phyloP scores from a whole-genome alignment of 2,113 vertebrate species.

The Cryptotis parvus region DNA sequence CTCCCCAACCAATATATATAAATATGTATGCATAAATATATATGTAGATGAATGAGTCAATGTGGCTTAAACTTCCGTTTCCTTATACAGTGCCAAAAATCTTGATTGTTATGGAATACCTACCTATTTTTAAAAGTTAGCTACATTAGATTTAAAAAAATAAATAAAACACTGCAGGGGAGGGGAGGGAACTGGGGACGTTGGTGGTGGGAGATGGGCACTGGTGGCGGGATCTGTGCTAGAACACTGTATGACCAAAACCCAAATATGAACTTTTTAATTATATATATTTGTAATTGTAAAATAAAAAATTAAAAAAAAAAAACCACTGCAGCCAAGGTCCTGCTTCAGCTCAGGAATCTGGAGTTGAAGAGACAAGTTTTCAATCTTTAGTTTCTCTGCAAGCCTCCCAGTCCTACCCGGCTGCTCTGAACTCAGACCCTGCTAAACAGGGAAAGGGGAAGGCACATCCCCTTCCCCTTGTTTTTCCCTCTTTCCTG shows the following conservation, averaged over 20 bases:
- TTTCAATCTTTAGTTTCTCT: background rate
- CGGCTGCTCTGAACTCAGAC: too few relatives aligned
- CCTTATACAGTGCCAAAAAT: background rate
- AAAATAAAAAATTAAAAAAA: too few relatives aligned
- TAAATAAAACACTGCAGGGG: background rate
- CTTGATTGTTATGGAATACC: background rate
- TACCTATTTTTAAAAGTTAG: background rate
- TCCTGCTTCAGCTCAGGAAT: background rate
- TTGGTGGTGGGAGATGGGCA: too few relatives aligned
- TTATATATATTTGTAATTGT: too few relatives aligned
- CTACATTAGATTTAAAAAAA: background rate
- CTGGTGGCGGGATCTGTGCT: too few relatives aligned
- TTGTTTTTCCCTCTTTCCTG: background rate
- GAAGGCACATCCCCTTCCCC: too few relatives aligned
- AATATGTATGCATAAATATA: too few relatives aligned
- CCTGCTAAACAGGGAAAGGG: background rate
- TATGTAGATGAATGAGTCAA: background rate
- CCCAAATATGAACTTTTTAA: too few relatives aligned
- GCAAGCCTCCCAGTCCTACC: background rate
- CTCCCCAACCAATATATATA: too few relatives aligned
- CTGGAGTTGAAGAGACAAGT: background rate
- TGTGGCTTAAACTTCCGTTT: background rate
- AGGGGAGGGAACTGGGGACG: too few relatives aligned
- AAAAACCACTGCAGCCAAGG: too few relatives aligned
- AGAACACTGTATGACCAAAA: too few relatives aligned